These are phyloP conservation scores for Drosophila punjabiensis DNA, from an alignment of 1,140 invertebrate species.

Conservation along the genomic window DNA sequence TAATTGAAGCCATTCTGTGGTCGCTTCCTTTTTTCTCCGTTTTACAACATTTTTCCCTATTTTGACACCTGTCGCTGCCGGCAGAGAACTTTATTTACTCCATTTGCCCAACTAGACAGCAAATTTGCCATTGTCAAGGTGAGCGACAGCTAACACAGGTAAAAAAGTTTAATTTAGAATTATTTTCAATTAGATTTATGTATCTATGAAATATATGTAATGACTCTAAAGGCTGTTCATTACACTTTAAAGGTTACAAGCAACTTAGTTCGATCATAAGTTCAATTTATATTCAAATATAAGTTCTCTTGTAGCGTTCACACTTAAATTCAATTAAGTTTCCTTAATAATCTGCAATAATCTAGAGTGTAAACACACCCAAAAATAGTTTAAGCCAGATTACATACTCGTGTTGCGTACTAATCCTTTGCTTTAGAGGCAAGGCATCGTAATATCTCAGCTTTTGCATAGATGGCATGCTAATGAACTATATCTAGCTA, in stretches of 20 bases:
- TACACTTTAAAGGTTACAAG: not conserved
- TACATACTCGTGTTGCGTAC: conserved; percentile 16
- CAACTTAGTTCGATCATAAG: too few relatives aligned
- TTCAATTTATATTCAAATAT: not conserved
- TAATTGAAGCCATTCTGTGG: conserved; percentile 64
- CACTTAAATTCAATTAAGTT: not conserved
- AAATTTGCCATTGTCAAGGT: conserved; percentile 58
- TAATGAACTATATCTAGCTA: conserved; percentile 56
- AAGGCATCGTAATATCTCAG: conserved; percentile 44
- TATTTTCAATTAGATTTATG: not conserved
- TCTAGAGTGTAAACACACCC: not conserved
- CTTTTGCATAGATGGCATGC: conserved; percentile 52
- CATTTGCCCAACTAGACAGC: conserved; percentile 31
- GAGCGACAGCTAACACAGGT: conserved; percentile 25
- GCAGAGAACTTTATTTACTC: conserved; percentile 61
- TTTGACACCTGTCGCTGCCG: conserved; percentile 69
- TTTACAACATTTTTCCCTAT: conserved; percentile 13
- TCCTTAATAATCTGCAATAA: conserved; percentile 7
- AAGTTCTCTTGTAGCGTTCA: not conserved
- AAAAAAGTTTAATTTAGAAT: not conserved
- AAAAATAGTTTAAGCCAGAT: conserved; percentile 25
- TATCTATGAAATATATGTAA: not conserved
- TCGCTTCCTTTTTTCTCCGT: conserved; percentile 13
- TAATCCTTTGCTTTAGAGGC: conserved; percentile 32
- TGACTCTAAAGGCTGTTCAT: not conserved